Evolutionary conservation across 2,888 invertebrate species (phyloP).

Genomic region (Coleophora deauratella): DNA sequence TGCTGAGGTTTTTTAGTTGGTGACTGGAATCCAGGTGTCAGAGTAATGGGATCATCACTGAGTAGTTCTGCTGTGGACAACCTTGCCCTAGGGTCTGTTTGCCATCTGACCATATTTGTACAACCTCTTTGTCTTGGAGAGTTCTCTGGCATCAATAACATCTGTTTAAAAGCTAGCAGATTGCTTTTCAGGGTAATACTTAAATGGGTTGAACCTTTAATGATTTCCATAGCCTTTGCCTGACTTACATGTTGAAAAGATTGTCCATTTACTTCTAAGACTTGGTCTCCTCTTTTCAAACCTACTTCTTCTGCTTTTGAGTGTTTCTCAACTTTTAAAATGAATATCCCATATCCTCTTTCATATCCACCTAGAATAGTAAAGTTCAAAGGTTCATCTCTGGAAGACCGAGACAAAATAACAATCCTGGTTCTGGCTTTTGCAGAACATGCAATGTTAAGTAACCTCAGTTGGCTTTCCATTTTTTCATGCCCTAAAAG

Average conservation of each 20-base stretch:
- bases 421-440: slow-evolving; percentile 95
- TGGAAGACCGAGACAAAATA: slow-evolving; percentile 91
- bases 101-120: slow-evolving; percentile 79
- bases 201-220: slow-evolving; percentile 95
- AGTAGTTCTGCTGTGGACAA: slow-evolving; percentile 85
- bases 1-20: slow-evolving; percentile 72
- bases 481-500: slow-evolving; percentile 89
- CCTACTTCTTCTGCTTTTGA: slow-evolving; percentile 97
- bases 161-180: slow-evolving; percentile 86
- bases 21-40: slow-evolving; percentile 68
- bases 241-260: slow-evolving; percentile 96
- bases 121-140: slow-evolving; percentile 83
- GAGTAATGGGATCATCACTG: slow-evolving; percentile 59
- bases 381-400: slow-evolving; percentile 95
- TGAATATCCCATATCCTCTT: slow-evolving; percentile 93
- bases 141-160: slow-evolving; percentile 82
- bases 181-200: slow-evolving; percentile 98
- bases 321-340: slow-evolving; percentile 93
- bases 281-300: slow-evolving; percentile 97
- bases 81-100: slow-evolving; percentile 81
- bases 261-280: slow-evolving; percentile 97
- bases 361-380: slow-evolving; percentile 96
- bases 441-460: slow-evolving; percentile 98
- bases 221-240: slow-evolving; percentile 92
- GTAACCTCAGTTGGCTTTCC: slow-evolving; percentile 84